Conservation (phyloP, 2,113 vertebrate genomes). For the Hylia prasina region DNA sequence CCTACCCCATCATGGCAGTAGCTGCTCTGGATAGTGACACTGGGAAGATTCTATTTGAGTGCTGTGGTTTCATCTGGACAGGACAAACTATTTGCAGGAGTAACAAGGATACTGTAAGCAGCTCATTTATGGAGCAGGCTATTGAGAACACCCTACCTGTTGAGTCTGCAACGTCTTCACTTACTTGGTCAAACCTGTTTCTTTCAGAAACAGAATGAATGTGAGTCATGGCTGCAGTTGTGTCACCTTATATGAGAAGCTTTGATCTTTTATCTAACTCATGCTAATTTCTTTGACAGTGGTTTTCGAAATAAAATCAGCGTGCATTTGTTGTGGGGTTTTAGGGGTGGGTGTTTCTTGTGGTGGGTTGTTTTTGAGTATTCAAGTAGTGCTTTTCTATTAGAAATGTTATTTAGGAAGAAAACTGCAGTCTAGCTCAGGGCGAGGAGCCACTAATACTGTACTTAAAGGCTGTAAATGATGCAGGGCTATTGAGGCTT, state of each 20-base stretch:
- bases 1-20: background rate
- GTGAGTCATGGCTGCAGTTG: background rate
- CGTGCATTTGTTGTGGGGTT: background rate
- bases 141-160: background rate
- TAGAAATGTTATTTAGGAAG: background rate
- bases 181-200: background rate
- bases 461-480: background rate
- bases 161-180: background rate
- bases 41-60: background rate
- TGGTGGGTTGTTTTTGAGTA: background rate
- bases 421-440: background rate
- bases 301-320: background rate
- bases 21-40: background rate
- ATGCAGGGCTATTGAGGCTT: background rate
- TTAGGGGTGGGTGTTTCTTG: background rate
- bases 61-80: background rate
- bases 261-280: conserved; percentile 26
- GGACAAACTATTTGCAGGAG: background rate
- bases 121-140: background rate
- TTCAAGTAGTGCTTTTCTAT: background rate
- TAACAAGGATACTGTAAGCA: background rate
- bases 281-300: background rate
- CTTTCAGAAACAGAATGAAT: background rate
- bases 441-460: background rate
- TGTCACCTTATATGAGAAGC: background rate